A percentile compares a stretch with the other conserved stretches of the same genome.
phyloP scores from a whole-genome alignment of 2,888 invertebrate genomes.

The Lasius platythorax region DNA sequence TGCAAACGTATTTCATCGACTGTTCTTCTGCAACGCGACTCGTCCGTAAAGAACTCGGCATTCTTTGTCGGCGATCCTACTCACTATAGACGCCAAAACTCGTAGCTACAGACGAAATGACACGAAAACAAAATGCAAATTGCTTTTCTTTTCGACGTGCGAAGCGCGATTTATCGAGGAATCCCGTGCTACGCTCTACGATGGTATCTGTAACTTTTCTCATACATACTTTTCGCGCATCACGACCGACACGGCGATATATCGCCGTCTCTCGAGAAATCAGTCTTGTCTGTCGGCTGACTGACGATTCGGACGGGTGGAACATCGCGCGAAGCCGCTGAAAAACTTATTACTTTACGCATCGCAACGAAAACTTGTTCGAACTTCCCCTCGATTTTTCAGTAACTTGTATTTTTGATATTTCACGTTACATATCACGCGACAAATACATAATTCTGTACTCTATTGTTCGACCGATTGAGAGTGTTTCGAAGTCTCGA shows the following conservation, averaged over 20 bases:
- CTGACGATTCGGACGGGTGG: slow-evolving; percentile 22
- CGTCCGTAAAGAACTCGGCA: slow-evolving; percentile 7
- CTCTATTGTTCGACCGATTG: not conserved
- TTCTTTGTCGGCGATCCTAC: not conserved
- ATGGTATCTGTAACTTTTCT: slow-evolving; percentile 61
- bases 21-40: not conserved
- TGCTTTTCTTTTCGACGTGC: slow-evolving; percentile 65
- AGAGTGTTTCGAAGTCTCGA: not conserved
- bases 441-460: not conserved
- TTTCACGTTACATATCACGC: not conserved
- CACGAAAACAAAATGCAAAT: slow-evolving; percentile 68
- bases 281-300: slow-evolving; percentile 28
- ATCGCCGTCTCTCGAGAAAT: slow-evolving; percentile 51
- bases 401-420: not conserved
- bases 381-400: not conserved
- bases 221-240: slow-evolving; percentile 30
- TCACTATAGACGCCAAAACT: not conserved
- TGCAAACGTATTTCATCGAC: not conserved
- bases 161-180: slow-evolving; percentile 61
- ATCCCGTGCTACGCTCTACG: not conserved
- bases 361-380: not conserved
- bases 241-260: slow-evolving; percentile 52
- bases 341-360: slow-evolving; percentile 1
- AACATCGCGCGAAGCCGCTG: slow-evolving; percentile 21
- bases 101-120: slow-evolving; percentile 51